Evolutionary conservation across 1,140 invertebrate genomes (phyloP), one percentile per base, ranked within the genome.

Genomic region (Portunus trituberculatus): DNA sequence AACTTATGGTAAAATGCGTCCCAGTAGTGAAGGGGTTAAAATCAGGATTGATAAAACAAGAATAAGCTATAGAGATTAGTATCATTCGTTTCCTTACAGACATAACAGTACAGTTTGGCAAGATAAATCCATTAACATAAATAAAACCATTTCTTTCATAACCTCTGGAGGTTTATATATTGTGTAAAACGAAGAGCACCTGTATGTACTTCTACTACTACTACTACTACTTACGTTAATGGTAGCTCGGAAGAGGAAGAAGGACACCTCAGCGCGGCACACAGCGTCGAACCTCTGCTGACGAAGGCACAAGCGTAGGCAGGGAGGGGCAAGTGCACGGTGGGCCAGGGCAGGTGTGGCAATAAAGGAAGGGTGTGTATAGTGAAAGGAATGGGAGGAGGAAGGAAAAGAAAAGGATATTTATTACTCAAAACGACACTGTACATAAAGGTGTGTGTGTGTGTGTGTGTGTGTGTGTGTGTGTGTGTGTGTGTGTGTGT

Each of bases 191-290:
- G 39, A 39, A 6, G 6, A 2, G 12, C 52, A 76, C 25, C 20
- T n/a, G 16, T n/a, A 76, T 25, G 3, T 32, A 88, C 31, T 32
- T 39, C 31, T 32, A 88, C 31, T 88, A 88, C 31, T 88, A 88
- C 31, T 88, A 88, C 16, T 88, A 88, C 16, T 88, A 88, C 45
- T 88, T 88, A 88, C 31, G 67, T 67, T 93, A 28, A 93, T 93
- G 28, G 45, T 59, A 25, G 87, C 93, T 39, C 93, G 10, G 84
- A 86, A 59, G n/a, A 88, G 86, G 84, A 93, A 93, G 84, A 93
- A 93, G 16, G 32, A 32, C 84, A 93, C 46, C 83, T 93, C 93
- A 59, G 93, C 93, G 48, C 59, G 86, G 52, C 93, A 93, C 25
- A 93, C 52, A 0, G 12, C 46, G 59, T 88, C 83, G n/a, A 93